Base-by-base conservation (phyloP, 2,888 invertebrate genomes). In the Ceriagrion tenellum region DNA sequence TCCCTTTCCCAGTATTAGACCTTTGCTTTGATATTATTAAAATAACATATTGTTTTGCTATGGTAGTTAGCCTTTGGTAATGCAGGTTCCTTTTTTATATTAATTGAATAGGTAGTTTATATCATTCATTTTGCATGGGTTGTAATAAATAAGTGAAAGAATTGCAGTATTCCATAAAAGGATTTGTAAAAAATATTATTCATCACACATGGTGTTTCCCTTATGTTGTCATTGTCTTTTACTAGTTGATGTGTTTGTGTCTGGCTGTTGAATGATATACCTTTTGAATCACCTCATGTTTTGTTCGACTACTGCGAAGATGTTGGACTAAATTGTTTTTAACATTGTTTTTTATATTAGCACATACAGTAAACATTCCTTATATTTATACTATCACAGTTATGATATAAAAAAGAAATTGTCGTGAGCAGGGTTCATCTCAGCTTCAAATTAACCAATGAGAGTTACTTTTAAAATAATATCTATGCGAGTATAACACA, bases 181-280 rank as follows among this genome's bases (percentile, higher is more conserved):
- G 47, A 69, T 47, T 16, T 74, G 69, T 74, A 69, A 93, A 93
- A 91, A 47, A 47, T 93, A 35, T 63, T 47, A 47, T 74, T 59
- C 20, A 59, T 91, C 55, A 90, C n/a, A 47, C 47, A 59, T 91
- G 59, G 90, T 91, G 90, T 93, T 93, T 69, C 93, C 55, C 47
- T 1, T 81, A 35, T 93, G 93, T 93, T 40, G 40, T 69, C 74
- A 55, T 93, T 93, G 93, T 93, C 47, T 47, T 69, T 93, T 56
- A 69, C 69, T 93, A 93, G 93, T 93, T n/a, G 18, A 40, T 93
- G 93, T 93, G 93, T 93, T 69, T 93, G 63, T 93, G 93, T 93
- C 69, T 93, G 93, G n/a, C 69, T 93, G 93, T 20, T 93, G 93
- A 93, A 63, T 93, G 93, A 74, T 69, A 69, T 56, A 26, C 69